These are phyloP conservation scores for Hiodon alosoides DNA, from an alignment of 2,113 vertebrate species.

Conservation along the genomic window DNA sequence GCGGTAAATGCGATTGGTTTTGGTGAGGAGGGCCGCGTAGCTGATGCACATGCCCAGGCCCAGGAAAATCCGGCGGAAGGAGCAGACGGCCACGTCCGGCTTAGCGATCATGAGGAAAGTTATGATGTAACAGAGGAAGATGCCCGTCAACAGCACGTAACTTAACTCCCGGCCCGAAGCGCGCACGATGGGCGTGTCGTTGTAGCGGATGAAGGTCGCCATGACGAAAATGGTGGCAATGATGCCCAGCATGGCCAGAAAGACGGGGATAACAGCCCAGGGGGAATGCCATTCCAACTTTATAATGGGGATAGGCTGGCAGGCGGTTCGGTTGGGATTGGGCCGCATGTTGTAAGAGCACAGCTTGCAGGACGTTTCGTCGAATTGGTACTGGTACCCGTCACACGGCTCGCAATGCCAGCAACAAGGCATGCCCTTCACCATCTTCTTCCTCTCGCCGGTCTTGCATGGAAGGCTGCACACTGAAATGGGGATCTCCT, in stretches of 20 bases:
- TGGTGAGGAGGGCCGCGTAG: slow-evolving; percentile 88
- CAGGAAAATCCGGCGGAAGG: slow-evolving; percentile 84
- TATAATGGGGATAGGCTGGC: slow-evolving; percentile 82
- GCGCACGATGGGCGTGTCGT: slow-evolving; percentile 89
- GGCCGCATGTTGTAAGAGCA: slow-evolving; percentile 84
- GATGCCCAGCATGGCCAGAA: slow-evolving; percentile 90
- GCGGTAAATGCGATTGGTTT: slow-evolving; percentile 93
- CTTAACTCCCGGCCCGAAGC: slow-evolving; percentile 90
- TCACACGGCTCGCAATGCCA: slow-evolving; percentile 93
- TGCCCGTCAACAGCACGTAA: slow-evolving; percentile 86
- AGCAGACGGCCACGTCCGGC: slow-evolving; percentile 82
- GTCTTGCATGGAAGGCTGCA: slow-evolving; percentile 83
- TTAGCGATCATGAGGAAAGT: slow-evolving; percentile 96
- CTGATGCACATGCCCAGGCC: slow-evolving; percentile 96
- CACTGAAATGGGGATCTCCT: slow-evolving; percentile 72
- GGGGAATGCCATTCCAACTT: slow-evolving; percentile 93
- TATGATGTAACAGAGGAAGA: slow-evolving; percentile 94
- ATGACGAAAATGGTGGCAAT: slow-evolving; percentile 86
- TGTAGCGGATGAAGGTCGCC: slow-evolving; percentile 87
- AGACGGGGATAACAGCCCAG: slow-evolving; percentile 88
- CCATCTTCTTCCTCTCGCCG: slow-evolving; percentile 84
- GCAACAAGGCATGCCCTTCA: slow-evolving; percentile 88
- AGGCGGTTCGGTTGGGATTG: slow-evolving; percentile 79
- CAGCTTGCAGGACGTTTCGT: slow-evolving; percentile 84
- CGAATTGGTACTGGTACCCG: slow-evolving; percentile 84